Base-by-base conservation (phyloP, 2,113 vertebrate species). In the Laterallus jamaicensis region DNA sequence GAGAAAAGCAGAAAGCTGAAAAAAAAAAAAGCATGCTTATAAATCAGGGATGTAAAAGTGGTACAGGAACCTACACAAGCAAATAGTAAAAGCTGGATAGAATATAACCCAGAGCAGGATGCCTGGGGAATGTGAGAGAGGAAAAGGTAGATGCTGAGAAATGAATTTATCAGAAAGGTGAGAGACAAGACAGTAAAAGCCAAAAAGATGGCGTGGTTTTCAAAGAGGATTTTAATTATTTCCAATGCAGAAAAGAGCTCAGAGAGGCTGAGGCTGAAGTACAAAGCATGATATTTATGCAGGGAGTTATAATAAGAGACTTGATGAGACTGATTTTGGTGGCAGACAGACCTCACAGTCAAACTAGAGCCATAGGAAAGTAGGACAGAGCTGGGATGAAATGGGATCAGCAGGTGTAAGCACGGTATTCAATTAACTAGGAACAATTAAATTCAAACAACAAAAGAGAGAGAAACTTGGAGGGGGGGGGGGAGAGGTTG, bases 321-420 rank as follows among this genome's bases (percentile, higher is more conserved):
- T 69, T 84, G 83, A 81, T 92, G 71, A 94, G 62, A 66, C 50
- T 35, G 50, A 79, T 83, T 90, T 88, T 84, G 62, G 77, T 85
- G 67, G 80, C 93, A 93, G 83, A 86, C 68, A 63, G 82, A 64
- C 70, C 75, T 94, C 79, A 63, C 75, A 92, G 82, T 64, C 52
- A 81, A 71, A 86, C 73, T 68, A 69, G 68, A 81, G 49, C 60
- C 73, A 39, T 52, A 86, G 94, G 92, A 92, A 96, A 96, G 77
- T 95, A 95, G 94, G 92, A 77, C 91, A 89, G 73, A 78, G 35
- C 77, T 91, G 68, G 69, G 64, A 83, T 95, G 94, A 96, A 96
- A 90, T 49, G 32, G 35, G 82, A 96, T 86, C 92, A 93, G 79
- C 75, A 71, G 52, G 76, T 88, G 42, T 83, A 94, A 90, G 62